Evolutionary conservation across 2,113 vertebrate species (phyloP).

Genomic region (Oreochromis aureus): DNA sequence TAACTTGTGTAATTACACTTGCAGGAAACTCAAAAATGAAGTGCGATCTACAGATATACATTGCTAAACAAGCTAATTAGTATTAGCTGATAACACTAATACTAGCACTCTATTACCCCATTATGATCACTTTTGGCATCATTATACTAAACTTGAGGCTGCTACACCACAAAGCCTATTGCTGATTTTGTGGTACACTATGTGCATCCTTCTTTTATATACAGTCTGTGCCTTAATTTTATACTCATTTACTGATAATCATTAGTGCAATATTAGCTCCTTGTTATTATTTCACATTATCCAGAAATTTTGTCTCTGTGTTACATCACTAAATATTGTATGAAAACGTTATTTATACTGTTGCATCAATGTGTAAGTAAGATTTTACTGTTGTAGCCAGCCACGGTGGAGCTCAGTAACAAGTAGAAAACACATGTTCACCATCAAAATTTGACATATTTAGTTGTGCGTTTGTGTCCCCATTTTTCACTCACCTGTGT

Average conservation of each 20-base stretch:
- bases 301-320: background rate
- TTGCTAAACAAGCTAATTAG: background rate
- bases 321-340: background rate
- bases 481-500: slow-evolving; percentile 59
- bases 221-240: background rate
- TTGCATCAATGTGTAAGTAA: background rate
- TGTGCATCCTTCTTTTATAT: background rate
- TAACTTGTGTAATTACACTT: background rate
- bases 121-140: background rate
- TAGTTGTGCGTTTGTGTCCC: background rate
- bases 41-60: background rate
- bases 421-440: background rate
- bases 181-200: background rate
- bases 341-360: background rate
- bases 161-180: background rate
- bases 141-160: background rate
- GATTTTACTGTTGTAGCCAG: background rate
- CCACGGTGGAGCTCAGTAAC: background rate
- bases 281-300: background rate
- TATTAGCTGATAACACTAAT: background rate
- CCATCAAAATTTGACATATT: background rate
- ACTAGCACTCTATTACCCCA: background rate
- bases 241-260: background rate
- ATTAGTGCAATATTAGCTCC: background rate
- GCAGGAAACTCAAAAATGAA: background rate